Percentiles rank a stretch among this genome's conserved stretches.
phyloP scores from a whole-genome alignment of 37 sponge, comb jelly and placozoan species.

The Aplysina aerophoba region DNA sequence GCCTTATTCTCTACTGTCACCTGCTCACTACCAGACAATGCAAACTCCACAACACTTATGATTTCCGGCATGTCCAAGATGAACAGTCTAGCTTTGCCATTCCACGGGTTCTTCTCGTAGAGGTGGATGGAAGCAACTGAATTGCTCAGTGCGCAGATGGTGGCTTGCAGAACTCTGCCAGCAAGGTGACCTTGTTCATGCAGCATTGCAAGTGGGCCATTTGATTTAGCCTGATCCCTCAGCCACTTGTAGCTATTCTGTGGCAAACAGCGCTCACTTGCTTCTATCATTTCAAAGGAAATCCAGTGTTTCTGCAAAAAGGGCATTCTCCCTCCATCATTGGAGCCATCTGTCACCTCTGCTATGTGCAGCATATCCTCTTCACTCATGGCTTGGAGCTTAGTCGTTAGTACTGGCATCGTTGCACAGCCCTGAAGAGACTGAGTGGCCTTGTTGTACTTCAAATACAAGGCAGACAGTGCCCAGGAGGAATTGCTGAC shows the following conservation, averaged over 20 bases:
- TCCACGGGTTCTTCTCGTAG: conserved; percentile 25
- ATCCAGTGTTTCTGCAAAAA: conserved; percentile 5
- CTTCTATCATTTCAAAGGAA: background rate
- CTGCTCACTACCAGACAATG: too few species aligned
- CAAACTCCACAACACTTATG: background rate
- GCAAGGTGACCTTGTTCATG: background rate
- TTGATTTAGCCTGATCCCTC: background rate
- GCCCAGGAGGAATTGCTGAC: conserved; percentile 28
- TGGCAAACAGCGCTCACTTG: background rate
- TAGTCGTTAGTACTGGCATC: background rate
- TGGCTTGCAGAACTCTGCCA: conserved; percentile 1
- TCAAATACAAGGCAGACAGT: conserved; percentile 12
- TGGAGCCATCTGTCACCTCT: background rate
- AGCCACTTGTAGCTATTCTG: conserved; percentile 21
- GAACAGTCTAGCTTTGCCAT: conserved; percentile 11
- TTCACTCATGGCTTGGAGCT: too few species aligned
- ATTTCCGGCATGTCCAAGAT: background rate
- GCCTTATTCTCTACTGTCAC: too few species aligned
- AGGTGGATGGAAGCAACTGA: conserved; percentile 22
- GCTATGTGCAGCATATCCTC: conserved; percentile 9
- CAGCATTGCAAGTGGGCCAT: conserved; percentile 24
- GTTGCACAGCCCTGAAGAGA: conserved; percentile 14
- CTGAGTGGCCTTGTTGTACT: background rate
- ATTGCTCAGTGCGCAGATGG: background rate
- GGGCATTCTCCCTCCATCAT: background rate